Base-by-base conservation (phyloP, 2,888 invertebrate species). In the Lasioglossum malachurum region DNA sequence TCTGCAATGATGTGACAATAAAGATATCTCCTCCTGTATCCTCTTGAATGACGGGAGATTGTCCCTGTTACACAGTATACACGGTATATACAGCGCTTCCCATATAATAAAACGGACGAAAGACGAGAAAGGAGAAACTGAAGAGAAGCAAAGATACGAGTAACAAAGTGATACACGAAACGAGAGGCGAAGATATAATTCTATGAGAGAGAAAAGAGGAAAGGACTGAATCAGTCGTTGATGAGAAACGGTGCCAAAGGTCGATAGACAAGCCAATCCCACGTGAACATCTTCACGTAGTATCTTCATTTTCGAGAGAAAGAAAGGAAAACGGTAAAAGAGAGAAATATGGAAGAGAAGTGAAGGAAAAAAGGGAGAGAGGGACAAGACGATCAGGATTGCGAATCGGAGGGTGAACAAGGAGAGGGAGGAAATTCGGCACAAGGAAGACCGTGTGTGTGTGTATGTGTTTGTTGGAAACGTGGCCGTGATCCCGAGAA, bases 1-100 rank as follows among this genome's bases (percentile, higher is more conserved):
- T 86, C 91, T 90, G 91, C 92, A 93, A 95, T 93, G 94, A 95
- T 95, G 95, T 95, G 95, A 95, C 95, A 95, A 95, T 95, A 95
- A 95, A 93, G 92, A 92, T 92, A 92, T 91, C 92, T 93, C 89
- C 91, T 92, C 92, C 91, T 91, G 91, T 75, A 69, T 83, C 83
- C 90, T 92, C 89, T 90, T 91, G 92, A 88, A 89, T 94, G 90
- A 93, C 92, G 92, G 93, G 93, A 89, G 91, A 69, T 92, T 88
- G 92, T 91, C 92, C 92, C 92, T 91, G 92, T 88, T 91, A 93
- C 90, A 93, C 90, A 71, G 23, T 49, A 49, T 49, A 49, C 27
- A 35, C 19, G 93, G 93, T 90, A 71, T 35, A 35, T 12, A 93
- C 92, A 94, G 95, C 95, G 95, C 95, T 95, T 95, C 95, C 94